Percentiles rank a stretch among this genome's conserved stretches.
These are phyloP conservation scores for Ichneumon xanthorius DNA, from an alignment of 2,888 invertebrate genomes.

Conservation along the genomic window DNA sequence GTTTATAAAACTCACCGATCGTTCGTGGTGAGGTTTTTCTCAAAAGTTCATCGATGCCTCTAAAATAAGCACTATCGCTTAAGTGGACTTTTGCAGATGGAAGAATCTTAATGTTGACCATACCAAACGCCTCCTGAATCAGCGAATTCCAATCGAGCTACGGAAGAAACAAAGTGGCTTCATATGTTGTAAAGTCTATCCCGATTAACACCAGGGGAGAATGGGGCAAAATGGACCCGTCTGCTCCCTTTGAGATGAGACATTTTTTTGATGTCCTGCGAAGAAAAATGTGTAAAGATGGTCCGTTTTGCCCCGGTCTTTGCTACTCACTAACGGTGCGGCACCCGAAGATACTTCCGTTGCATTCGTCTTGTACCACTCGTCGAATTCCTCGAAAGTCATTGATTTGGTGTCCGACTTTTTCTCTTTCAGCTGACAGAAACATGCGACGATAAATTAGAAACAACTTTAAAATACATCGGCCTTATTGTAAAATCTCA, in stretches of 20 bases:
- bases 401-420: no score
- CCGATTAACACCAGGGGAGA: no score
- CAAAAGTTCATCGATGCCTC: conserved; percentile 54
- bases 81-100: not conserved
- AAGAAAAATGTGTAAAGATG: not conserved
- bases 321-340: no score
- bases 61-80: not conserved
- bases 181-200: not conserved
- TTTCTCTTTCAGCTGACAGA: conserved; percentile 15
- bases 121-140: conserved; percentile 50
- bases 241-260: no score
- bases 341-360: conserved; percentile 3
- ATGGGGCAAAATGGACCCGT: no score
- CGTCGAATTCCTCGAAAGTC: conserved; percentile 33
- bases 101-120: conserved; percentile 44
- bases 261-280: conserved; percentile 16
- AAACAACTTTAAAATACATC: not conserved
- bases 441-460: not conserved
- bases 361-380: conserved; percentile 50
- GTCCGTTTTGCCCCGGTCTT: no score
- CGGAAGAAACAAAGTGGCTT: not conserved
- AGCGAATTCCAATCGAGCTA: conserved; percentile 53
- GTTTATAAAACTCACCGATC: conserved; percentile 58
- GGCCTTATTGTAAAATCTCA: not conserved
- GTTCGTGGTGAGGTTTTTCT: conserved; percentile 60